These are phyloP conservation scores for Uloborus plumipes DNA, from an alignment of 2,888 invertebrate species.

Conservation along the genomic window DNA sequence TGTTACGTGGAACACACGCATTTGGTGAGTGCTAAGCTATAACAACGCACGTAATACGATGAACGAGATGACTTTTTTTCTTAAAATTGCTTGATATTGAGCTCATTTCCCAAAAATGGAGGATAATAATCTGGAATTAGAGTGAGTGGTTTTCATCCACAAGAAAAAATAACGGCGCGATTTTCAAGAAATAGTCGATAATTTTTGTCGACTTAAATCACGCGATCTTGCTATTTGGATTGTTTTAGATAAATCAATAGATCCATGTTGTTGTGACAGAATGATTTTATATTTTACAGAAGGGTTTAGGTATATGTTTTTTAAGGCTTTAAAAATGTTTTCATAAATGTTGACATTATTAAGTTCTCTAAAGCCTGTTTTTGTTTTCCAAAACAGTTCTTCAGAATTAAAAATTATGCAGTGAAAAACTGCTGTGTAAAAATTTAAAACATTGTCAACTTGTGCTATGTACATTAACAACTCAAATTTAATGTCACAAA, in stretches of 20 bases:
- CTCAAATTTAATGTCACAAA: no score
- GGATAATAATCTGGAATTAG: constrained; percentile 11
- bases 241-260: constrained; percentile 21
- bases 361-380: no score
- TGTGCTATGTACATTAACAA: no score
- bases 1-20: no score
- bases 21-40: no score
- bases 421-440: no score
- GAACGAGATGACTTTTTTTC: neutral
- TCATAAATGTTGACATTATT: no score
- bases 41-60: neutral
- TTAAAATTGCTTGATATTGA: neutral
- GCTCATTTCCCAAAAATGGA: constrained; percentile 1
- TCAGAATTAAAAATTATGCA: no score
- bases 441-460: no score
- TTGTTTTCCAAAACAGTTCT: no score
- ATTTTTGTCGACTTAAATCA: constrained; percentile 18
- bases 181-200: constrained; percentile 28
- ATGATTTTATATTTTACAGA: constrained; percentile 4
- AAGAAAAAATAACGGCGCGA: constrained; percentile 15
- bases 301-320: no score
- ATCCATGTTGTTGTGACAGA: neutral
- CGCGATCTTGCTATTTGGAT: constrained; percentile 50
- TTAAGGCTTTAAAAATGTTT: no score
- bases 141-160: constrained; percentile 11